These are phyloP conservation scores for Zaprionus capensis DNA, from an alignment of 1,140 invertebrate species.

Conservation along the genomic window DNA sequence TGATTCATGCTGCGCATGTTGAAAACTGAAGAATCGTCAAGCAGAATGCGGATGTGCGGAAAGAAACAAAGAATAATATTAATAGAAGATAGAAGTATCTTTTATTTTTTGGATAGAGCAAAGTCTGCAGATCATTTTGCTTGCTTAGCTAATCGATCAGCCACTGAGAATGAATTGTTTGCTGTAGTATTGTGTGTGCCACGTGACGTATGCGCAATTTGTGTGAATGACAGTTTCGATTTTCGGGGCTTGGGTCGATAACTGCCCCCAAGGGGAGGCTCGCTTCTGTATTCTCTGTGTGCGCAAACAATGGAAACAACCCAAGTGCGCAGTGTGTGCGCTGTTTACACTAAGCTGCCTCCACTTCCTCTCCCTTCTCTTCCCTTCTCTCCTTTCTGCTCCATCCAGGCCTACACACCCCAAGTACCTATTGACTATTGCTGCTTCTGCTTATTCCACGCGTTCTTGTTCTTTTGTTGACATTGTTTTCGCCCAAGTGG, in stretches of 20 bases:
- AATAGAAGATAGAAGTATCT: background rate
- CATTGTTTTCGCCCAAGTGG: slow-evolving; percentile 63
- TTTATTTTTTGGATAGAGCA: background rate
- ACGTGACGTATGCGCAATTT: slow-evolving; percentile 29
- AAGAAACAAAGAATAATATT: background rate
- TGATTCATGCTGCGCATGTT: background rate
- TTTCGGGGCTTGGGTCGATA: slow-evolving; percentile 38
- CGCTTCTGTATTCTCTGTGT: slow-evolving; percentile 31
- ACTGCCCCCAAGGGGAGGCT: slow-evolving; percentile 53
- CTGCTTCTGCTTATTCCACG: slow-evolving; percentile 18
- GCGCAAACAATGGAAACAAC: slow-evolving; percentile 67
- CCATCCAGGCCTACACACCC: background rate
- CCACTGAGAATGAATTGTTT: background rate
- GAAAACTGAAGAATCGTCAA: background rate
- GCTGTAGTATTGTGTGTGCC: background rate
- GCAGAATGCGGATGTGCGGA: background rate
- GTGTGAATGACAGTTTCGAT: slow-evolving; percentile 10
- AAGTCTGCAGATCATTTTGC: slow-evolving; percentile 9
- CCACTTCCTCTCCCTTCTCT: background rate
- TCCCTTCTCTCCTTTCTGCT: background rate
- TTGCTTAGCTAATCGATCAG: slow-evolving; percentile 6
- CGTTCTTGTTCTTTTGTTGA: slow-evolving; percentile 32
- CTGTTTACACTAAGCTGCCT: background rate
- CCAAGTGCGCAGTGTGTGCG: slow-evolving; percentile 50
- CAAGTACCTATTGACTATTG: slow-evolving; percentile 4